Evolutionary conservation across 2,113 vertebrate genomes (phyloP).

Genomic region (Syngnathus typhle): DNA sequence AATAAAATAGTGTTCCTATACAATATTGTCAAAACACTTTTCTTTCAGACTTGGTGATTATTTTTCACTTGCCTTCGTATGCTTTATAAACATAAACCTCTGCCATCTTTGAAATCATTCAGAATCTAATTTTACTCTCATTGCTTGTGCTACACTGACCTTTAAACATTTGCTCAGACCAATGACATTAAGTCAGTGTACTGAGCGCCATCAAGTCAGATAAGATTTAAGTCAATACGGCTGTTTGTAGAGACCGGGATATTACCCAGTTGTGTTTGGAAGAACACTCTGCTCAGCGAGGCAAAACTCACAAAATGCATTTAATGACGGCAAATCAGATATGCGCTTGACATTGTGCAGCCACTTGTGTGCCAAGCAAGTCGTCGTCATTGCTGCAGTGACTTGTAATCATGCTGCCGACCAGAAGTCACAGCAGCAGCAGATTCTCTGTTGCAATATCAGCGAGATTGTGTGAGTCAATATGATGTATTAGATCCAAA

Average conservation of each 20-base stretch:
- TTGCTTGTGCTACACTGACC: constrained; percentile 17
- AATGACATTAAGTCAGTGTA: constrained; percentile 10
- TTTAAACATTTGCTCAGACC: constrained; percentile 13
- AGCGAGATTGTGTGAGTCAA: not conserved
- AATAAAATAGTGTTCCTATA: not conserved
- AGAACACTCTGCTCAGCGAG: constrained; percentile 11
- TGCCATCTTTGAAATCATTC: not conserved
- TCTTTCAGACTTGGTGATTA: no score
- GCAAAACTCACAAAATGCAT: constrained; percentile 1
- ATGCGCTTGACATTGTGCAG: constrained; percentile 6
- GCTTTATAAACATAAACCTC: not conserved
- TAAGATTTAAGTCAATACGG: constrained; percentile 14
- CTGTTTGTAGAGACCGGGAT: constrained; percentile 5
- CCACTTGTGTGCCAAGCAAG: not conserved
- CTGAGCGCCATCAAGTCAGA: constrained; percentile 16
- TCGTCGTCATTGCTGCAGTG: not conserved
- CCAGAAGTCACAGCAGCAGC: not conserved
- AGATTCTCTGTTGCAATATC: constrained; percentile 2
- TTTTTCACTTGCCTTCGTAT: not conserved
- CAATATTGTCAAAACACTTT: not conserved
- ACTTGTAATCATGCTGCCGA: not conserved
- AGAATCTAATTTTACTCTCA: not conserved
- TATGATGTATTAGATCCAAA: constrained; percentile 2
- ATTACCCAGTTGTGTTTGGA: not conserved
- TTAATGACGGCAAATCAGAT: constrained; percentile 7